Base-by-base conservation (phyloP, 2,797 vertebrate species). In the Pogonophryne albipinna region DNA sequence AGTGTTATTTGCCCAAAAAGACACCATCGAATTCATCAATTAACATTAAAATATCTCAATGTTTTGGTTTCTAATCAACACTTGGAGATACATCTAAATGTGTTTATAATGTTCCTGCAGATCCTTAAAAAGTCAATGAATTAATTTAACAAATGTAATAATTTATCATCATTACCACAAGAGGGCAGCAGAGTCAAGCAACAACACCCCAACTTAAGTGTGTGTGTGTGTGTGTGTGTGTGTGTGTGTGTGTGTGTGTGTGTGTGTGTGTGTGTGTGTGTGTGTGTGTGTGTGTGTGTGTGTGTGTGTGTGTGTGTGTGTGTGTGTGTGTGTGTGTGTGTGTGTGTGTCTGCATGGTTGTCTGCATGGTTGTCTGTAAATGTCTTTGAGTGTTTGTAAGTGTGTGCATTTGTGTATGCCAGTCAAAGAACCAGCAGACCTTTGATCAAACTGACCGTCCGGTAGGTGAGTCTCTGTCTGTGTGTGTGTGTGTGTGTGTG, bases 161-260 rank as follows among this genome's bases (percentile, higher is more conserved):
- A 55, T 14, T 75, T 64, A 44, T 55, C 45, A 9, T 4, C 41
- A 57, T 19, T 0, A 58, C 64, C 90, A 90, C 87, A 27, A 87
- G 88, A 60, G 83, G 87, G 90, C 84, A 81, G 83, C 81, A 87
- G 65, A 19, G 19, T 8, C 6, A 38, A 38, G 34, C 34, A 38
- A 38, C 34, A 38, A 38, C 6, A 38, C 34, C 34, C 34, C 6
- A 38, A 38, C 27, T 27, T 27, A 1, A 38, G 34, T 8, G 7
- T 1, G 34, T 34, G 34, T 0, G 34, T 34, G 34, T 1, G 31
- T 34, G 31, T 4, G 31, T 34, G 31, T 4, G 31, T 34, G 31
- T 4, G 31, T 34, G 31, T 4, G 31, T 34, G 31, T 1, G 31
- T 34, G 31, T 1, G 5, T 34, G 31, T 6, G 31, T 34, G 31